Evolutionary conservation across 2,113 vertebrate species (phyloP), one percentile per base, ranked within the genome.

Genomic region (Cervus canadensis): DNA sequence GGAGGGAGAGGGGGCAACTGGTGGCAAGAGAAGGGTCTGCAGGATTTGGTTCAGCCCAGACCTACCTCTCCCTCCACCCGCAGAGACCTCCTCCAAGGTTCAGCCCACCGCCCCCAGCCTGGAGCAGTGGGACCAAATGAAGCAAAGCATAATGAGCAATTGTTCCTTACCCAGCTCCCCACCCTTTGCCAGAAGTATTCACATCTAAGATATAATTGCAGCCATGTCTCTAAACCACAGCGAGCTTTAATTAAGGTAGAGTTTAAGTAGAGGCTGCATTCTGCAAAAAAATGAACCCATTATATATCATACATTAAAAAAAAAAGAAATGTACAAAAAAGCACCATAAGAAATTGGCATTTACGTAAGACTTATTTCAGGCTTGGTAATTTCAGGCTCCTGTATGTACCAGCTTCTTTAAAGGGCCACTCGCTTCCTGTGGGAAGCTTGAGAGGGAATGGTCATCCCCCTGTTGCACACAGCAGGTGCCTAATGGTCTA

Each of bases 191-290:
- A 54, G 96, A 54, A 45, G 88, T 94, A 87, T 96, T 95, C 25
- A 0, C 50, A 84, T 87, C 88, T 57, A 59, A 93, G 71, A 62
- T 91, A 93, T 98, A 98, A 98, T 97, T 98, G 98, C 96, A 7
- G 3, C 48, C 40, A 16, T 5, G 1, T 96, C 86, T 97, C 95
- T 94, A 92, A 94, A 97, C 87, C 76, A 95, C 87, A 92, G 36
- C 3, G n/a, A 94, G 94, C 95, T 91, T 97, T 97, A 97, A 98
- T 98, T 97, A 97, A 98, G 95, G 82, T 33, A 87, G 88, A 96
- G 91, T 87, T 98, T 95, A 96, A 94, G 82, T 93, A 91, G 57
- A 85, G 74, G 91, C 94, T 79, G 71, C 89, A 89, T 97, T 95
- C 93, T 93, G 52, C 60, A 85, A 30, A 93, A n/a, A 54, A 93